Conservation (phyloP, 2,113 vertebrate genomes). For the Coryphaenoides rupestris region DNA sequence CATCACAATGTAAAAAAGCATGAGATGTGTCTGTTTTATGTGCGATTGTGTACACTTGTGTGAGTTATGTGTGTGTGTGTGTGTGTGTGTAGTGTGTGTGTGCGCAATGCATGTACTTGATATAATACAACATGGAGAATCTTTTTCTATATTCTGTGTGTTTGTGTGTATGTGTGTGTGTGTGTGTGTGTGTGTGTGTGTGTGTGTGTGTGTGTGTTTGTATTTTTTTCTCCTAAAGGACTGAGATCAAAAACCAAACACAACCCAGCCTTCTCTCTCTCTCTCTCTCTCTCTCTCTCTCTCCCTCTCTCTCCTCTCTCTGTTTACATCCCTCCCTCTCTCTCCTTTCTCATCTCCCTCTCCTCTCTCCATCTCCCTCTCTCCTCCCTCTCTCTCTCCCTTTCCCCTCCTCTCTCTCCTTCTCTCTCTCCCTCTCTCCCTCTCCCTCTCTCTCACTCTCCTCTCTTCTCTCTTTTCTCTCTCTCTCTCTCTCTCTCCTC, state of each 20-base stretch:
- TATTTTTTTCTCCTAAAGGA: slow-evolving; percentile 70
- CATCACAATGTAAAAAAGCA: neutral
- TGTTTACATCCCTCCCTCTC: slow-evolving; percentile 42
- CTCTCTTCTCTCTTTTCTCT: no score
- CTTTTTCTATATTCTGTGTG: slow-evolving; percentile 19
- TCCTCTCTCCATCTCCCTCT: slow-evolving; percentile 75
- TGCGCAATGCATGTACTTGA: no score
- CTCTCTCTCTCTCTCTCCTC: neutral
- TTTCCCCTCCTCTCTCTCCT: no score
- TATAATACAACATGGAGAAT: no score
- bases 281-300: slow-evolving; percentile 34
- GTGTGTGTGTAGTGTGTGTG: slow-evolving; percentile 45
- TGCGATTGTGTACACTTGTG: neutral
- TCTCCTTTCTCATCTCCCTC: no score
- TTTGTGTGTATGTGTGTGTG: slow-evolving; percentile 12
- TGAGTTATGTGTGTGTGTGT: slow-evolving; percentile 35
- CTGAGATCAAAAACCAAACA: slow-evolving; percentile 69
- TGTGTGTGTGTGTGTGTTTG: slow-evolving; percentile 41
- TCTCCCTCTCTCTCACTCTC: no score
- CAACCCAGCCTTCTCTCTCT: slow-evolving; percentile 57
- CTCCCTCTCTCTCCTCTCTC: slow-evolving; percentile 9
- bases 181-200: slow-evolving; percentile 29
- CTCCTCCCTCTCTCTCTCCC: slow-evolving; percentile 37
- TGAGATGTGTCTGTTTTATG: neutral
- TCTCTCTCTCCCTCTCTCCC: slow-evolving; percentile 1